phyloP scores from a whole-genome alignment of 2,888 invertebrate species.

The Encarsia formosa region DNA sequence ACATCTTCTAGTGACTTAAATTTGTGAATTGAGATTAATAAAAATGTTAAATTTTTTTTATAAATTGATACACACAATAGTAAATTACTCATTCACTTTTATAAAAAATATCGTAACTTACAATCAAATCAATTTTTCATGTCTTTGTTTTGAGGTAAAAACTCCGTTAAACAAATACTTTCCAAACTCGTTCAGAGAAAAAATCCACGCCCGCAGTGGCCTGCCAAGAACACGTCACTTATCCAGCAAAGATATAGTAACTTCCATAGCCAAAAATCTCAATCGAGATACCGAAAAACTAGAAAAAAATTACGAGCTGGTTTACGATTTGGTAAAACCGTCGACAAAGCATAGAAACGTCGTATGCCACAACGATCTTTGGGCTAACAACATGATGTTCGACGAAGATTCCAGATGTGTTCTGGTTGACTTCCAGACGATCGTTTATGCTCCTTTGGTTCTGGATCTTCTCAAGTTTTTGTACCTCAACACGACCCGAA shows the following conservation, averaged over 20 bases:
- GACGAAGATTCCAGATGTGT: conserved; percentile 55
- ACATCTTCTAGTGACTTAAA: no score
- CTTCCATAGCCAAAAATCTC: conserved; percentile 30
- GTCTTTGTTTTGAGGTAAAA: conserved; percentile 2
- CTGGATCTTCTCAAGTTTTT: conserved; percentile 27
- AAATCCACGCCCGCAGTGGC: neutral
- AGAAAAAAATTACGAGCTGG: conserved; percentile 8
- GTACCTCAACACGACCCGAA: conserved; percentile 24
- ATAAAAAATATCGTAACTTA: no score
- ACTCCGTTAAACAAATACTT: neutral
- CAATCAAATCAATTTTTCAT: no score
- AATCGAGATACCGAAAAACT: conserved; percentile 21
- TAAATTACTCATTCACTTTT: no score
- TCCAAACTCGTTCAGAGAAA: neutral
- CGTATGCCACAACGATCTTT: conserved; percentile 61
- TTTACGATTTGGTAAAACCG: conserved; percentile 16
- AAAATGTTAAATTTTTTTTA: no score
- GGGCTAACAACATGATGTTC: conserved; percentile 64
- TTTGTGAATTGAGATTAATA: no score
- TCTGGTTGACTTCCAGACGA: conserved; percentile 68
- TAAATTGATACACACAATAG: no score
- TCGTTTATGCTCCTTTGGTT: conserved; percentile 51
- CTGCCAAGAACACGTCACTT: conserved; percentile 17
- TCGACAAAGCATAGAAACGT: conserved; percentile 43
- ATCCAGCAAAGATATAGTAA: conserved; percentile 1